phyloP scores from a whole-genome alignment of 2,113 vertebrate genomes.

The Poecilia latipinna region DNA sequence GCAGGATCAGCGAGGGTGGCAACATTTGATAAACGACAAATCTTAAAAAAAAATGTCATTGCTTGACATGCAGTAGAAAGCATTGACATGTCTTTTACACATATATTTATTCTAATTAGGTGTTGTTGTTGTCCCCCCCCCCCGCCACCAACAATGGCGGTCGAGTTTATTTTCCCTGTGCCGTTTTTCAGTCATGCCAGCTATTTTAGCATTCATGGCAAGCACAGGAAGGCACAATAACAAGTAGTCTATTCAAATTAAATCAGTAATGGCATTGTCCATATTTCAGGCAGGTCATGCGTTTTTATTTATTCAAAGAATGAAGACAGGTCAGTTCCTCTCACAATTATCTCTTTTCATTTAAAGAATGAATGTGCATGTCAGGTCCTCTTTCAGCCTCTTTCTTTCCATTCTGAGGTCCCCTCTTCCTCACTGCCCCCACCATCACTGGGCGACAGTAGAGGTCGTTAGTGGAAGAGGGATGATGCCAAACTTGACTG shows the following conservation, averaged over 20 bases:
- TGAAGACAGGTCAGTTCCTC: conserved; percentile 80
- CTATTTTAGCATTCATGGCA: conserved; percentile 69
- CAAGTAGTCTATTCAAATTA: conserved; percentile 83
- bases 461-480: conserved; percentile 84
- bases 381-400: conserved; percentile 76
- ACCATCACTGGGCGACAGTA: conserved; percentile 79
- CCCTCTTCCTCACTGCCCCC: conserved; percentile 66
- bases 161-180: conserved; percentile 47
- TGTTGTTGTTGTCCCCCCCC: conserved; percentile 46
- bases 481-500: conserved; percentile 84
- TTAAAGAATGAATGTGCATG: conserved; percentile 82
- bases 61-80: conserved; percentile 4
- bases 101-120: conserved; percentile 43
- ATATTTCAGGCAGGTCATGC: conserved; percentile 82
- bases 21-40: conserved; percentile 20
- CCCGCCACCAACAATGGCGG: conserved; percentile 21
- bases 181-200: conserved; percentile 52
- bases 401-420: conserved; percentile 67
- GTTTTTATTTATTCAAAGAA: conserved; percentile 83
- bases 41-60: background rate
- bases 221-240: conserved; percentile 68
- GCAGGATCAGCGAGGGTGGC: conserved; percentile 30
- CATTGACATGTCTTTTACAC: conserved; percentile 27
- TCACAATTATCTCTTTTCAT: conserved; percentile 83
- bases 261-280: conserved; percentile 83